Percentiles rank a stretch among this genome's conserved stretches.
Conservation (phyloP, 1,140 invertebrate genomes). For the roundworm (Caenorhabditis elegans) region WBcel235 BX284604.4:15954001-15954500, state of each 20-base stretch:
- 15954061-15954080: conserved; percentile 20
- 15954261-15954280: conserved; percentile 70
- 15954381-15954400: conserved; percentile 92
- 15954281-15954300: conserved; percentile 59
- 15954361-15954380: conserved; percentile 91
- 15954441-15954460: conserved; percentile 79
- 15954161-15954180: conserved; percentile 81
- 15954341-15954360: conserved; percentile 84
- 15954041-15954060: conserved; percentile 57
- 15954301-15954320: conserved; percentile 26
- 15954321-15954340: conserved; percentile 77
- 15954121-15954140: conserved; percentile 87
- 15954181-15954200: conserved; percentile 84
- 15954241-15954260: conserved; percentile 96
- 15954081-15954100: conserved; percentile 39
- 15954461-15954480: conserved; percentile 85
- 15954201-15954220: conserved; percentile 73
- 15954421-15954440: conserved; percentile 77
- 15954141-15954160: conserved; percentile 88
- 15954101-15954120: conserved; percentile 85
- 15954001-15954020: conserved; percentile 83
- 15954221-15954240: conserved; percentile 90
- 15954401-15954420: conserved; percentile 86
- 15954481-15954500: conserved; percentile 62
- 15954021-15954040: conserved; percentile 56